Percentiles rank a stretch among this genome's conserved stretches.
Conservation (phyloP, 2,888 invertebrate genomes). For the Notocelia uddmanniana region DNA sequence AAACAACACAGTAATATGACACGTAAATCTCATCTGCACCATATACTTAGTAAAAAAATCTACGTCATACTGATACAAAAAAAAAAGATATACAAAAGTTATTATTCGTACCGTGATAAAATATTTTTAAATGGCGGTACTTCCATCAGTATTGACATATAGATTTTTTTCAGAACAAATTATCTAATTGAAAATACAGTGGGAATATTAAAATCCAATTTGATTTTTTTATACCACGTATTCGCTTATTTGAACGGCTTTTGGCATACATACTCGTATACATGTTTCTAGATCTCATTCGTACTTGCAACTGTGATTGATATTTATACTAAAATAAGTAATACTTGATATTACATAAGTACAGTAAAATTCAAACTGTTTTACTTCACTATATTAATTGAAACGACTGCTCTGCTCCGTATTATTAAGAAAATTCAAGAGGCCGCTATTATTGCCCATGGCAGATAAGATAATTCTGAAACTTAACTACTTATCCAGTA, state of each 20-base stretch:
- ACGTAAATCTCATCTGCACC: slow-evolving; percentile 21
- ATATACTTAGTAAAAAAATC: slow-evolving; percentile 2
- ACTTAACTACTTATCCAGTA: not conserved
- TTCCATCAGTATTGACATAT: too few species aligned
- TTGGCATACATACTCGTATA: not conserved
- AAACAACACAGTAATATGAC: slow-evolving; percentile 26
- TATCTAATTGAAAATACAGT: not conserved
- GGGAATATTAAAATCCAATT: not conserved
- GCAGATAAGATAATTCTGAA: not conserved
- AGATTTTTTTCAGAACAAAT: not conserved
- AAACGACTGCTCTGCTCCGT: slow-evolving; percentile 14
- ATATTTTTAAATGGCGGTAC: not conserved
- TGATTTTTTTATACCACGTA: not conserved
- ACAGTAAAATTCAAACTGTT: slow-evolving; percentile 11
- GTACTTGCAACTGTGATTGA: not conserved
- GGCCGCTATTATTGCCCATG: not conserved
- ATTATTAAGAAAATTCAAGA: not conserved
- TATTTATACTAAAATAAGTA: slow-evolving; percentile 1
- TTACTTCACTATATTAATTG: slow-evolving; percentile 18
- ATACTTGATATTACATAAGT: slow-evolving; percentile 17
- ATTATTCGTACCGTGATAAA: not conserved
- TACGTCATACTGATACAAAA: not conserved
- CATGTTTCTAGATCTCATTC: not conserved
- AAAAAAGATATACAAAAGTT: not conserved
- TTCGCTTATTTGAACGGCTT: not conserved